Evolutionary conservation across 35 echinoderm and acorn worm genomes (phyloP).

Genomic region (Amphiura filiformis): DNA sequence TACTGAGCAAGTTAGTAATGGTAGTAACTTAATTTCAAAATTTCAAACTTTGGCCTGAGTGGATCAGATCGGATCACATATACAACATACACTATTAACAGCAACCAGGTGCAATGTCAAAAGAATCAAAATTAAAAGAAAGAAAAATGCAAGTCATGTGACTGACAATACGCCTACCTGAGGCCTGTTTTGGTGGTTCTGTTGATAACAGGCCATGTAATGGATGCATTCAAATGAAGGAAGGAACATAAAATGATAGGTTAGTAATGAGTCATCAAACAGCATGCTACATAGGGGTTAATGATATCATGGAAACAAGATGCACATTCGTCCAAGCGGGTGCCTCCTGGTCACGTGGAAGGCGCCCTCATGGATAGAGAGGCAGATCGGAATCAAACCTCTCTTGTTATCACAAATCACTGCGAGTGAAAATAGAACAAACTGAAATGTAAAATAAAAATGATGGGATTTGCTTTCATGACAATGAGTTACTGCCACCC

Average conservation of each 20-base stretch:
- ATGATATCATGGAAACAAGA: not conserved
- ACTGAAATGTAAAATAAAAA: no score
- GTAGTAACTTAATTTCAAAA: not conserved
- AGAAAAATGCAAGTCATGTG: not conserved
- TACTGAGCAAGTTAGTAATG: not conserved
- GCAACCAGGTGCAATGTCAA: no score
- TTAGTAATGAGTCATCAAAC: conserved; percentile 5
- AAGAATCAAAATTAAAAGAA: not conserved
- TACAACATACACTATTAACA: no score
- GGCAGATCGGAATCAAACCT: no score
- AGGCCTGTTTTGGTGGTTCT: conserved; percentile 25
- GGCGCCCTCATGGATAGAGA: no score
- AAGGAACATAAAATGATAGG: not conserved
- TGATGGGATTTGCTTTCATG: no score
- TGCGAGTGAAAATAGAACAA: no score
- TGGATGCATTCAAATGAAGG: not conserved
- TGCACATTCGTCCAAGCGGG: no score
- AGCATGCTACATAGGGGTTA: not conserved
- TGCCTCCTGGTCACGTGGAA: no score
- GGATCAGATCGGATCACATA: no score
- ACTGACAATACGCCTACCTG: not conserved
- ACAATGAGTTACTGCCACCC: no score
- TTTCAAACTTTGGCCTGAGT: not conserved
- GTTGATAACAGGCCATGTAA: not conserved
- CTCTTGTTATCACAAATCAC: no score